Conservation (phyloP, 2,113 vertebrate genomes). For the Poecilia latipinna region DNA sequence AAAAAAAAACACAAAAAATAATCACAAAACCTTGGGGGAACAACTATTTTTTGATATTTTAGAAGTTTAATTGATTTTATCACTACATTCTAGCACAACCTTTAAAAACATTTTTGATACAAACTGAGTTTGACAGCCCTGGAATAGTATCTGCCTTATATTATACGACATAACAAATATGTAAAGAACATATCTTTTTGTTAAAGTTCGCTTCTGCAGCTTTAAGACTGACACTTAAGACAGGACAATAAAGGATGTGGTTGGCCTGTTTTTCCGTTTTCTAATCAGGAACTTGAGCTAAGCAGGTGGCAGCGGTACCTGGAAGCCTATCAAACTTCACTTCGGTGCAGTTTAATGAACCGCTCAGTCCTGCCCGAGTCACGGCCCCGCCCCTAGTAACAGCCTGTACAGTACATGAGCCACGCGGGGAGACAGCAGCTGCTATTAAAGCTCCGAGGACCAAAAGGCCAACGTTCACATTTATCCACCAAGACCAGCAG, state of each 20-base stretch:
- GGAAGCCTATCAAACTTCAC: constrained; percentile 1
- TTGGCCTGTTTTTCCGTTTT: background rate
- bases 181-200: too few species aligned
- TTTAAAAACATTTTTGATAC: too few species aligned
- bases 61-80: too few species aligned
- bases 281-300: constrained; percentile 1
- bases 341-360: constrained; percentile 45
- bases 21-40: too few species aligned
- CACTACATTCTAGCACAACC: too few species aligned
- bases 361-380: constrained; percentile 25
- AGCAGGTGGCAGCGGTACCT: background rate
- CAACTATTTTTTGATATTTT: too few species aligned
- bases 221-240: too few species aligned
- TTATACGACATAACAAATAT: too few species aligned
- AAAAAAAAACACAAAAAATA: too few species aligned
- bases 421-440: constrained; percentile 42
- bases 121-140: too few species aligned
- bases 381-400: constrained; percentile 47
- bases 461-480: constrained; percentile 25
- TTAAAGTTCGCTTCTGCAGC: too few species aligned
- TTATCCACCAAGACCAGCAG: constrained; percentile 22
- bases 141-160: too few species aligned
- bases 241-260: background rate
- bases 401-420: constrained; percentile 38
- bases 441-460: constrained; percentile 49